phyloP scores from a whole-genome alignment of 2,113 vertebrate species.

The Corythaeola cristata region DNA sequence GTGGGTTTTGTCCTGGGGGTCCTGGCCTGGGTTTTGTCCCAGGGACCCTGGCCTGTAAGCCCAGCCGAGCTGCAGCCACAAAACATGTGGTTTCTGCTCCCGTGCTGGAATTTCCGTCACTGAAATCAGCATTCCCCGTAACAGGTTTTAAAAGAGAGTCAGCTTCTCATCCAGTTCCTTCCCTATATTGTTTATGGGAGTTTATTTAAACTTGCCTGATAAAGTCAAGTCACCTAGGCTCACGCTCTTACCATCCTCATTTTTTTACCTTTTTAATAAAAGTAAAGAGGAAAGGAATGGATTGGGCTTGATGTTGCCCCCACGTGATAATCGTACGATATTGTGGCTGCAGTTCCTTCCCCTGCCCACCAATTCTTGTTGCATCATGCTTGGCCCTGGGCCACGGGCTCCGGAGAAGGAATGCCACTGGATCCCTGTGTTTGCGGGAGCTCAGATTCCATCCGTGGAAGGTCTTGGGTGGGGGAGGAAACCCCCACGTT shows the following conservation, averaged over 20 bases:
- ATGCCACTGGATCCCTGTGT: not conserved
- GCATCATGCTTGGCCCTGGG: not conserved
- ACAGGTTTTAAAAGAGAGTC: not conserved
- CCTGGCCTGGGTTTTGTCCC: not conserved
- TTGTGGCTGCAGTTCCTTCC: not conserved
- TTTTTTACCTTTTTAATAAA: not conserved
- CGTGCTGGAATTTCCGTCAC: accelerated
- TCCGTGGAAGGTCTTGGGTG: accelerated
- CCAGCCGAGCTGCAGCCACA: accelerated
- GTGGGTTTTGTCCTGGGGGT: not conserved
- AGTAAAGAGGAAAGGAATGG: no score
- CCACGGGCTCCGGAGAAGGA: not conserved
- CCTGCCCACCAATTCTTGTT: not conserved
- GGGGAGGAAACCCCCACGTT: not conserved
- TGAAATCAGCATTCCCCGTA: accelerated
- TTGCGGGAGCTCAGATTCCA: not conserved
- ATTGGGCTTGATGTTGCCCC: accelerated
- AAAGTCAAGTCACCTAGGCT: accelerated
- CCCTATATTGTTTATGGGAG: accelerated
- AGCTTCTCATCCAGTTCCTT: not conserved
- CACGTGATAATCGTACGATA: accelerated
- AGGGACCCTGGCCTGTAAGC: no score
- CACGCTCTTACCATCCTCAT: accelerated
- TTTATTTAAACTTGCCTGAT: not conserved
- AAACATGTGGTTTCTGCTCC: not conserved